Base-by-base conservation (phyloP, 1,140 invertebrate species). In the Zaprionus ghesquierei region DNA sequence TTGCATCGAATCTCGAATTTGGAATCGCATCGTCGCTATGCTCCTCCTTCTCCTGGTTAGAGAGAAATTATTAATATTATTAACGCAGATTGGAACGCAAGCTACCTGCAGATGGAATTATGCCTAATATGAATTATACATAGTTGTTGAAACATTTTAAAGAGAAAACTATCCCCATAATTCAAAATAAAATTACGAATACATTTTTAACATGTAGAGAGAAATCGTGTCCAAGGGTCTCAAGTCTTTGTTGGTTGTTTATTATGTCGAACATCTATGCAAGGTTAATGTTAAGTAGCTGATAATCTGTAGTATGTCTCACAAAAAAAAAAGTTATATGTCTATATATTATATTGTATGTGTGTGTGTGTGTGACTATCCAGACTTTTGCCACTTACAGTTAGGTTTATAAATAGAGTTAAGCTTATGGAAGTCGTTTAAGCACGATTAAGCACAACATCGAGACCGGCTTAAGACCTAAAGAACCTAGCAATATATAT, bases 211-310 rank as follows among this genome's bases (percentile, higher is more conserved):
- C 35, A 38, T 13, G 4, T 0, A 33, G 13, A 33, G 3, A 13
- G 0, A 13, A 33, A 33, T 12, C 31, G 31, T 13, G 31, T 33
- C n/a, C n/a, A 5, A 29, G 27, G 33, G n/a, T n/a, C 33, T 58
- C 0, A 71, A 66, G 81, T 86, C 73, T 78, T 87, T 81, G n/a
- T 81, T 29, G 25, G 9, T 65, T 62, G 12, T 81, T 85, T 81
- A 86, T 86, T 81, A 64, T 54, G 55, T 61, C 50, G 66, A 65
- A 85, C 70, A 81, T 72, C 72, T 55, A 75, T 60, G 75, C 59
- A 46, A 64, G 64, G 35, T 72, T 79, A 70, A 49, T 65, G 65
- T 49, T 60, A 68, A 64, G 64, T 59, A 54, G 29, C 23, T 68
- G 20, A 46, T 46, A 33, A 33, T n/a, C n/a, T n/a, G n/a, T n/a